A percentile compares a stretch with the other conserved stretches of the same genome.
These are phyloP conservation scores for Cynaeus angustus DNA, from an alignment of 2,888 invertebrate species.

Conservation along the genomic window DNA sequence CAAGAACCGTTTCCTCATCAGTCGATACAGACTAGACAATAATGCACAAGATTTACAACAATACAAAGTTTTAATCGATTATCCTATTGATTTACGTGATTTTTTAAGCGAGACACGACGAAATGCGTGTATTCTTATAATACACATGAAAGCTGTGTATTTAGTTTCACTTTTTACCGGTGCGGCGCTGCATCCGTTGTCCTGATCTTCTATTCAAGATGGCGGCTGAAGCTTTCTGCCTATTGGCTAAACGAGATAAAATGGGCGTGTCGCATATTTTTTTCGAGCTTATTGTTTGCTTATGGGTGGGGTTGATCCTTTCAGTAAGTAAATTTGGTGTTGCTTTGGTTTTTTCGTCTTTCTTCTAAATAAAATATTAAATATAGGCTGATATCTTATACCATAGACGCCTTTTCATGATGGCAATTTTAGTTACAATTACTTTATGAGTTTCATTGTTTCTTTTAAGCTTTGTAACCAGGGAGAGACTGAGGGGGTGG, in stretches of 20 bases:
- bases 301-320: conserved; percentile 54
- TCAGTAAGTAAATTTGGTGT: conserved; percentile 61
- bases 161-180: conserved; percentile 64
- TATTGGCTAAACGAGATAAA: conserved; percentile 61
- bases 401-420: conserved; percentile 47
- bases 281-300: conserved; percentile 53
- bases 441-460: conserved; percentile 38
- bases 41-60: conserved; percentile 52
- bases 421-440: conserved; percentile 44
- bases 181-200: conserved; percentile 63
- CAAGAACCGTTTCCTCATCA: conserved; percentile 22
- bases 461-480: conserved; percentile 22
- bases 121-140: conserved; percentile 65
- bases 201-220: conserved; percentile 63
- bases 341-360: conserved; percentile 60
- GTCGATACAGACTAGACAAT: conserved; percentile 47
- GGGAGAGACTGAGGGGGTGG: too few relatives aligned
- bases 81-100: conserved; percentile 65
- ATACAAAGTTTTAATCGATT: conserved; percentile 59
- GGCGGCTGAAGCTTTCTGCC: conserved; percentile 60
- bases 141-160: conserved; percentile 63
- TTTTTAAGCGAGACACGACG: conserved; percentile 64
- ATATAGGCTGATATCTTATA: conserved; percentile 67
- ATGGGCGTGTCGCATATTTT: conserved; percentile 58
- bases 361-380: conserved; percentile 67